A percentile compares a stretch with the other conserved stretches of the same genome.
phyloP scores from a whole-genome alignment of 92 coral and sea anemone genomes.

The Pocillopora meandrina region DNA sequence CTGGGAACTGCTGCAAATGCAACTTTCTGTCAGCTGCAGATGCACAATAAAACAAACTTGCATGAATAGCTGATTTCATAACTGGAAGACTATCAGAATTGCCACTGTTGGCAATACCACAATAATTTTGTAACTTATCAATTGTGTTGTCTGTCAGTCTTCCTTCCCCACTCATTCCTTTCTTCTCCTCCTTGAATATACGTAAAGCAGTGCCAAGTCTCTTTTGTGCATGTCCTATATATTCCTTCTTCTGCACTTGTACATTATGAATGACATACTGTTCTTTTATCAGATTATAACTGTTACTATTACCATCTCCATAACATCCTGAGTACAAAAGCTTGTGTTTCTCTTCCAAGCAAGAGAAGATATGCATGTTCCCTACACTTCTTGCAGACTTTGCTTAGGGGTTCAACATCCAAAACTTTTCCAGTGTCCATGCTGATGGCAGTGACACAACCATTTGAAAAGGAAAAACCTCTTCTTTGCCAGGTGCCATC shows the following conservation, averaged over 20 bases:
- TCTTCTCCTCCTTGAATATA: background rate
- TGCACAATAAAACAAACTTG: conserved; percentile 62
- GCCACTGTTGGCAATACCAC: background rate
- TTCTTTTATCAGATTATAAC: conserved; percentile 24
- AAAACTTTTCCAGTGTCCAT: conserved; percentile 7
- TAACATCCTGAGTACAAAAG: conserved; percentile 18
- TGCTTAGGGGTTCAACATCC: conserved; percentile 12
- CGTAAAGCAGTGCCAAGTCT: conserved; percentile 42
- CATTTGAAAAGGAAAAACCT: no score
- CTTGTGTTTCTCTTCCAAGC: conserved; percentile 25
- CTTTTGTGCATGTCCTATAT: conserved; percentile 47
- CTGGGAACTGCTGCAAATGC: conserved; percentile 52
- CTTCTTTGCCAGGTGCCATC: no score
- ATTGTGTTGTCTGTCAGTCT: conserved; percentile 6
- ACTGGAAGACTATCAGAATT: conserved; percentile 49
- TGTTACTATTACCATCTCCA: conserved; percentile 61
- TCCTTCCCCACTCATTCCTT: conserved; percentile 42
- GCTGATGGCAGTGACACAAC: no score
- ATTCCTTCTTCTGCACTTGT: conserved; percentile 28
- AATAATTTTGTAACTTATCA: conserved; percentile 10
- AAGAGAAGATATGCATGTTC: conserved; percentile 40
- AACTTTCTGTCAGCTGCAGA: conserved; percentile 32
- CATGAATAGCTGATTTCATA: conserved; percentile 54
- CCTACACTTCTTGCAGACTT: background rate
- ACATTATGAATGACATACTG: conserved; percentile 15